Percentiles rank a stretch among this genome's conserved stretches.
phyloP scores from a whole-genome alignment of 2,888 invertebrate genomes.

The Aquatica leii region DNA sequence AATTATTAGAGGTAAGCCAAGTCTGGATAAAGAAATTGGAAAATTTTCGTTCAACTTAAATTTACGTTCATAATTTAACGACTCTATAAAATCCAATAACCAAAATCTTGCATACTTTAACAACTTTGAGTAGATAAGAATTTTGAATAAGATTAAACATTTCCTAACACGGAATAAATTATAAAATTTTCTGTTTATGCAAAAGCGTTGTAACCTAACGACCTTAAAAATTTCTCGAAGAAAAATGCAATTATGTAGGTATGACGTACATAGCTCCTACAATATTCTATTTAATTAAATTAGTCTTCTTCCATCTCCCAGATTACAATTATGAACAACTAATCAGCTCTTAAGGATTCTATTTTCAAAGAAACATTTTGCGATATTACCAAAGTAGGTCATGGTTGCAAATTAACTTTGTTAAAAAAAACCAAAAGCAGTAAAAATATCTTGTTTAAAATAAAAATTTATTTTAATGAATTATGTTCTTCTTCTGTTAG shows the following conservation, averaged over 20 bases:
- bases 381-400: background rate
- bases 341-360: conserved; percentile 5
- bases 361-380: conserved; percentile 1
- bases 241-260: too few relatives aligned
- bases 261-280: background rate
- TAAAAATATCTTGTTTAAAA: conserved; percentile 6
- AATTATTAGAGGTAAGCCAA: conserved; percentile 15
- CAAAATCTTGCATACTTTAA: background rate
- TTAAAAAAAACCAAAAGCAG: background rate
- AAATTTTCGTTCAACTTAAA: background rate
- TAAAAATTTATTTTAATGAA: conserved; percentile 6
- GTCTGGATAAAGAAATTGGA: too few relatives aligned
- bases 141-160: background rate
- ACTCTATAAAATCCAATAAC: background rate
- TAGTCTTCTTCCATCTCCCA: conserved; percentile 1
- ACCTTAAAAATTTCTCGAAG: too few relatives aligned
- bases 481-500: too few relatives aligned
- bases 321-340: conserved; percentile 6
- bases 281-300: conserved; percentile 9
- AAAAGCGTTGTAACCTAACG: too few relatives aligned
- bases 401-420: conserved; percentile 8
- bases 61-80: conserved; percentile 6
- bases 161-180: background rate
- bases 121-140: background rate
- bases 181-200: background rate